phyloP scores from a whole-genome alignment of 2,888 invertebrate species.

The Cephalotes varians region DNA sequence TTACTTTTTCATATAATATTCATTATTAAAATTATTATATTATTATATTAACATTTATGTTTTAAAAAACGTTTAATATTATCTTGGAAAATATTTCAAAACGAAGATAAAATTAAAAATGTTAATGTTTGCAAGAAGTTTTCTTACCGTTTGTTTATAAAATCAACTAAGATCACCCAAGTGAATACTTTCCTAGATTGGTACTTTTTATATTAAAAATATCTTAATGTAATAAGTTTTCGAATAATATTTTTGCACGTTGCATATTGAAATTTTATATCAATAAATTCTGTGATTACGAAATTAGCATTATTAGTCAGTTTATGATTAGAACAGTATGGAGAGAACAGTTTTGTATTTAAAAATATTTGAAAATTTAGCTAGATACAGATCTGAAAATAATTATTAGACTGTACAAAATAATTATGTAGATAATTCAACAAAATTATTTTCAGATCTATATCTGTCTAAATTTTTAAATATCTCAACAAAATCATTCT shows the following conservation, averaged over 20 bases:
- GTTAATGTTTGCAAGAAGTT: not conserved
- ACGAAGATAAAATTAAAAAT: not conserved
- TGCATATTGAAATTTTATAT: not conserved
- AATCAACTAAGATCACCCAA: not conserved
- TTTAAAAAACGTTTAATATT: constrained; percentile 15
- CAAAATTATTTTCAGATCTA: too few species aligned
- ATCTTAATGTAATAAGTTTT: not conserved
- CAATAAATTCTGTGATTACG: not conserved
- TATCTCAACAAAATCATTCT: too few species aligned
- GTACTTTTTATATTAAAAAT: constrained; percentile 14
- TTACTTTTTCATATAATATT: not conserved
- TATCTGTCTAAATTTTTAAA: too few species aligned
- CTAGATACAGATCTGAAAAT: too few species aligned
- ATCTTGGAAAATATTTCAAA: constrained; percentile 2
- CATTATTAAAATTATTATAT: not conserved
- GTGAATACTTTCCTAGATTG: not conserved
- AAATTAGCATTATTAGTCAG: not conserved
- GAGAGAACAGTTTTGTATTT: too few species aligned
- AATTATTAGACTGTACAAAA: too few species aligned
- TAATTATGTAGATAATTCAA: too few species aligned
- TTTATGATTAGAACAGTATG: not conserved
- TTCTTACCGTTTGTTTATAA: not conserved
- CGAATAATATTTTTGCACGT: not conserved
- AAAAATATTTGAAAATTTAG: too few species aligned
- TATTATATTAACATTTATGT: too few species aligned